phyloP scores from a whole-genome alignment of 2,888 invertebrate genomes.

The Ophion slaviceki region DNA sequence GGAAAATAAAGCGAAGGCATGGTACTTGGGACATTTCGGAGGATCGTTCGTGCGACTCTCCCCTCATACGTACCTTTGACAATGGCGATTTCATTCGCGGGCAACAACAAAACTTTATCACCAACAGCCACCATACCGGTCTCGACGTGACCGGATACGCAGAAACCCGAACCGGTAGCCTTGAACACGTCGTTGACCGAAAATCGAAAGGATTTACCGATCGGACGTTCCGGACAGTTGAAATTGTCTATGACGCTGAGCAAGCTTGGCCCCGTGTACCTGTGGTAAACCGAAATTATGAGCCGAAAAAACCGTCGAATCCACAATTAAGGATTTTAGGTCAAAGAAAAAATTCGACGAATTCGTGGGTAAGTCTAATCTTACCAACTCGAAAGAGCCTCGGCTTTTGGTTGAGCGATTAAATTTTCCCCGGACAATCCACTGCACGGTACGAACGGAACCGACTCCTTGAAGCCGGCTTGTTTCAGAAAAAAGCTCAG shows the following conservation, averaged over 20 bases:
- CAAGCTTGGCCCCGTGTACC: conserved; percentile 94
- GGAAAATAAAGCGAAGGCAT: background rate
- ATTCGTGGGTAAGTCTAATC: conserved; percentile 4
- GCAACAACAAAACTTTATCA: conserved; percentile 94
- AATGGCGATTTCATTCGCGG: conserved; percentile 92
- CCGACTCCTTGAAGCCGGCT: conserved; percentile 96
- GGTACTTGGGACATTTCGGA: background rate
- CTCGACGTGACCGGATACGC: conserved; percentile 95
- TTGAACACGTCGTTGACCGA: conserved; percentile 98
- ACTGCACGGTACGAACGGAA: conserved; percentile 96
- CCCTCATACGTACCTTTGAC: conserved; percentile 87
- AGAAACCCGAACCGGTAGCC: conserved; percentile 95
- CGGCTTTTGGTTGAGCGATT: conserved; percentile 87
- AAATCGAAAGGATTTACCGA: conserved; percentile 94
- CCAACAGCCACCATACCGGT: conserved; percentile 94
- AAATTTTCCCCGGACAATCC: conserved; percentile 98
- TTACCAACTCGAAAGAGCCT: conserved; percentile 87
- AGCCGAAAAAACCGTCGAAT: background rate
- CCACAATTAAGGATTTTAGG: background rate
- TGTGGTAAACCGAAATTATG: conserved; percentile 57
- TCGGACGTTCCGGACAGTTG: conserved; percentile 93
- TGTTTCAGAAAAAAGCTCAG: conserved; percentile 93
- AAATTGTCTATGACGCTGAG: conserved; percentile 94
- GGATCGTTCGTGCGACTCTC: background rate
- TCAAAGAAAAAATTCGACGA: background rate